Evolutionary conservation across 2,113 vertebrate genomes (phyloP).

Genomic region (Xyliphius kryptos): DNA sequence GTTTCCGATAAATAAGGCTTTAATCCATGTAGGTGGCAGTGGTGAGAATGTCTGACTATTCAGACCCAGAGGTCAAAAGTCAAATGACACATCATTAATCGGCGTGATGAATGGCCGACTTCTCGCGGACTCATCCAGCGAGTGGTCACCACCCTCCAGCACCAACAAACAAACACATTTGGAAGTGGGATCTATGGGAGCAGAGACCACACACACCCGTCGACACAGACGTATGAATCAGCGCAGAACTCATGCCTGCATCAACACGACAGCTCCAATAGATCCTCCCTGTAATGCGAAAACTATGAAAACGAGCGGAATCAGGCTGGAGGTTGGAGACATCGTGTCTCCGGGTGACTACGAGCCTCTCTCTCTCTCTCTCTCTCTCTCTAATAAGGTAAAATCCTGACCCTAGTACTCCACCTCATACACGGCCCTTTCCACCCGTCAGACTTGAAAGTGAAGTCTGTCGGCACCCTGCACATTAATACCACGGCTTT

Average conservation of each 20-base stretch:
- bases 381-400: not conserved
- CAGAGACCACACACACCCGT: constrained; percentile 24
- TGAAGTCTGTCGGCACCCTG: too few relatives aligned
- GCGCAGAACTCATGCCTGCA: constrained; percentile 19
- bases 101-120: not conserved
- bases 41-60: constrained; percentile 7
- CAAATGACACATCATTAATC: constrained; percentile 11
- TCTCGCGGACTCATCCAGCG: constrained; percentile 12
- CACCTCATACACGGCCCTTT: not conserved
- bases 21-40: constrained; percentile 3
- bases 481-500: too few relatives aligned
- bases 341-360: not conserved
- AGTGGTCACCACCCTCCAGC: constrained; percentile 17
- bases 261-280: constrained; percentile 26
- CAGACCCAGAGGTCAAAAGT: constrained; percentile 4
- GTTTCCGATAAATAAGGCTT: not conserved
- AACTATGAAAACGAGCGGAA: constrained; percentile 11
- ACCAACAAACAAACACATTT: constrained; percentile 26
- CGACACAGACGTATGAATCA: constrained; percentile 31
- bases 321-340: not conserved
- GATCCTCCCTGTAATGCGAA: constrained; percentile 26
- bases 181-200: constrained; percentile 14
- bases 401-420: not conserved
- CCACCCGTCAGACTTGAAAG: too few relatives aligned
- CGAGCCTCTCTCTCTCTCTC: not conserved